Conservation (phyloP, 53 echinoderm and acorn worm genomes). For the Pentamera pediparva region DNA sequence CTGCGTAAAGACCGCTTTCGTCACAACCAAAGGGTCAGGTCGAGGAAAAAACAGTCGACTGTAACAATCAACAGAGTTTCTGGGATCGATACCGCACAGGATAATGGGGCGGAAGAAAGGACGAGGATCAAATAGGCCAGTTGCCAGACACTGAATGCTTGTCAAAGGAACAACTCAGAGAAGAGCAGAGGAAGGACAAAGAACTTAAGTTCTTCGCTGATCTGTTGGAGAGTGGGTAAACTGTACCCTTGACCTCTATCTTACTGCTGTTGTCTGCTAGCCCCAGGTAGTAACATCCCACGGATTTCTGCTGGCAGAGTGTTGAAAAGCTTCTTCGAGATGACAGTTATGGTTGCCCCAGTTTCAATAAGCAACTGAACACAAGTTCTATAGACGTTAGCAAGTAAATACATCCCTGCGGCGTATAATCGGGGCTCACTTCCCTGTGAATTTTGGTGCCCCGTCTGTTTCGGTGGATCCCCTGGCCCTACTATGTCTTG, state of each 20-base stretch:
- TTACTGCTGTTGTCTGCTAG: background rate
- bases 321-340: background rate
- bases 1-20: too few species aligned
- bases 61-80: background rate
- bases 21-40: too few species aligned
- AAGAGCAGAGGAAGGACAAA: constrained; percentile 1
- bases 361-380: background rate
- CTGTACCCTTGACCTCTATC: background rate
- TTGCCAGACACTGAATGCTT: background rate
- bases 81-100: background rate
- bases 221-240: background rate
- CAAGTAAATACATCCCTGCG: background rate
- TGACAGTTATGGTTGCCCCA: too few species aligned
- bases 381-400: background rate
- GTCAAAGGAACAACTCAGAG: background rate
- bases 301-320: background rate
- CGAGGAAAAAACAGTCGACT: background rate
- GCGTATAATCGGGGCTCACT: background rate
- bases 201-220: constrained; percentile 2
- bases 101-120: background rate
- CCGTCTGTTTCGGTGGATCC: background rate
- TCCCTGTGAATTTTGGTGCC: too few species aligned
- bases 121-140: background rate
- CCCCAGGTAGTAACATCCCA: background rate
- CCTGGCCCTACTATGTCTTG: background rate